These are phyloP conservation scores for Xenentodon cancila DNA, from an alignment of 2,797 vertebrate species.

Conservation along the genomic window DNA sequence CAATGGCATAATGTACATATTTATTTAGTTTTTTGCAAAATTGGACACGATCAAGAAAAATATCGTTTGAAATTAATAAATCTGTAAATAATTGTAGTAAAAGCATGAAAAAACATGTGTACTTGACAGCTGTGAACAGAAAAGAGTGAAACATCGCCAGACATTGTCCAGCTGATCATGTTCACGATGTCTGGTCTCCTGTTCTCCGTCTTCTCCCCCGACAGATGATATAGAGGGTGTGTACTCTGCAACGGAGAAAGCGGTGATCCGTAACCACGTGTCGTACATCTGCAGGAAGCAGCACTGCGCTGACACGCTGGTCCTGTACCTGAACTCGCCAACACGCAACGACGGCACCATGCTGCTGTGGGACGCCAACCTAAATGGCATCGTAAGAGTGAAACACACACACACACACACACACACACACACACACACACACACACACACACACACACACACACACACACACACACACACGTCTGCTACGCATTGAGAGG, in stretches of 20 bases:
- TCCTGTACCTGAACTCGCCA: conserved; percentile 86
- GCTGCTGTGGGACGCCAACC: conserved; percentile 86
- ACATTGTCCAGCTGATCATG: neutral
- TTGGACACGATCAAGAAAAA: too few relatives aligned
- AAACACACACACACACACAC: neutral
- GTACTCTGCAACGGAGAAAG: conserved; percentile 84
- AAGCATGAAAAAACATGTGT: too few relatives aligned
- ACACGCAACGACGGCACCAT: conserved; percentile 84
- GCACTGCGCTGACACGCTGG: conserved; percentile 84
- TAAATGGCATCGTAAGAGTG: conserved; percentile 82
- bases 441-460: too few relatives aligned
- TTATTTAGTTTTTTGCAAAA: too few relatives aligned
- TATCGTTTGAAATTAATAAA: too few relatives aligned
- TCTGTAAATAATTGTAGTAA: too few relatives aligned
- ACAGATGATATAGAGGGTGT: conserved; percentile 77
- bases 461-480: neutral
- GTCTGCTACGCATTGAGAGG: too few relatives aligned
- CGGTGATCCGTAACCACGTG: conserved; percentile 82
- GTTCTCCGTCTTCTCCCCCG: neutral
- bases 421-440: too few relatives aligned
- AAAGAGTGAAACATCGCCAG: neutral
- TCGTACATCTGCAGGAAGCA: conserved; percentile 85
- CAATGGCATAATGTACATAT: too few relatives aligned
- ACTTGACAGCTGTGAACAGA: too few relatives aligned
- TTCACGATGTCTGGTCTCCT: neutral